A percentile compares a stretch with the other conserved stretches of the same genome.
Conservation (phyloP, 1,140 invertebrate species). For the Eufriesea mexicana region DNA sequence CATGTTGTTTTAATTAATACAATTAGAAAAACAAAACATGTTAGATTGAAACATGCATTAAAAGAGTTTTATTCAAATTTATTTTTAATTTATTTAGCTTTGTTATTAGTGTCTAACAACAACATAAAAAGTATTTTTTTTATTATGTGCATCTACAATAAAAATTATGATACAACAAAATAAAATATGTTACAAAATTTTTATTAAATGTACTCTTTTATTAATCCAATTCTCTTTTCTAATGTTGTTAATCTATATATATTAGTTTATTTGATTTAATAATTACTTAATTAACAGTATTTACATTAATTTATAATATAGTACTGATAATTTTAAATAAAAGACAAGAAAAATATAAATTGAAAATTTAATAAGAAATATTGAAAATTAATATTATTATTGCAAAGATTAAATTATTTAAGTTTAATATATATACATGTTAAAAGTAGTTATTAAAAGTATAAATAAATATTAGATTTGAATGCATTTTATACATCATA, state of each 20-base stretch:
- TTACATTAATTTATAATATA: not conserved
- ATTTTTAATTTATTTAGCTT: not conserved
- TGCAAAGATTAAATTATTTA: no score
- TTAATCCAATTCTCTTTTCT: not conserved
- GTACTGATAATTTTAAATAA: not conserved
- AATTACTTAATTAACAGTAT: not conserved
- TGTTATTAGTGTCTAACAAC: not conserved
- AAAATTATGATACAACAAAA: constrained; percentile 2
- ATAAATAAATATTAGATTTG: not conserved
- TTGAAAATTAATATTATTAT: not conserved
- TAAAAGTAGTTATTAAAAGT: not conserved
- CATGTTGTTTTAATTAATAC: not conserved
- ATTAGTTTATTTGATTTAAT: not conserved
- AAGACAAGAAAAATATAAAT: not conserved
- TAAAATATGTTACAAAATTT: constrained; percentile 5
- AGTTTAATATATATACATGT: not conserved
- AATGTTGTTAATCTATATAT: constrained; percentile 7
- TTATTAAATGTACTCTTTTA: not conserved
- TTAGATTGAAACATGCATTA: not conserved
- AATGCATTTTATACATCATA: not conserved
- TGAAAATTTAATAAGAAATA: no score
- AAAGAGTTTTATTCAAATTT: not conserved
- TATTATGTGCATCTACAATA: not conserved
- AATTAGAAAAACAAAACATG: not conserved
- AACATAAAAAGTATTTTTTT: constrained; percentile 3